These are phyloP conservation scores for Maniola jurtina DNA, from an alignment of 1,140 invertebrate species.

Conservation along the genomic window DNA sequence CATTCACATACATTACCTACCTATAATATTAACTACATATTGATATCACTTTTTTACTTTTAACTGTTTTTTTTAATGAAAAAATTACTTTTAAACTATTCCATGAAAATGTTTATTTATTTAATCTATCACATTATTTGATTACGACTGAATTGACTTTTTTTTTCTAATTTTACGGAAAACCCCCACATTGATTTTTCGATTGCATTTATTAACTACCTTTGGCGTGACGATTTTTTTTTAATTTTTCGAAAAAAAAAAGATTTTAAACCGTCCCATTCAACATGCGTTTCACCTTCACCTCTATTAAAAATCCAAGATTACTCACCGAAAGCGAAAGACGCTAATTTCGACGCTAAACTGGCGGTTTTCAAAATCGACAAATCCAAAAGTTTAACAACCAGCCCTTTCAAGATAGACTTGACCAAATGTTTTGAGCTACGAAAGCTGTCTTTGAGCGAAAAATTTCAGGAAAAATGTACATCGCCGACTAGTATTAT, in stretches of 20 bases:
- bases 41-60: too few relatives aligned
- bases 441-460: slow-evolving; percentile 39
- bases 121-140: too few relatives aligned
- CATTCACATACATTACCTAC: too few relatives aligned
- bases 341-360: background rate
- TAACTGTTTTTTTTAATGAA: too few relatives aligned
- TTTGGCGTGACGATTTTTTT: background rate
- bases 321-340: slow-evolving; percentile 29
- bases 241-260: background rate
- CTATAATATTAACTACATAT: too few relatives aligned
- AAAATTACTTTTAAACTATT: too few relatives aligned
- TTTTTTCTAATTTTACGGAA: too few relatives aligned
- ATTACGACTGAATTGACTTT: too few relatives aligned
- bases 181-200: too few relatives aligned
- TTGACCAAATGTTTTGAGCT: slow-evolving; percentile 55
- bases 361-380: background rate
- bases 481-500: slow-evolving; percentile 37
- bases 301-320: slow-evolving; percentile 45
- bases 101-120: too few relatives aligned
- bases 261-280: slow-evolving; percentile 41
- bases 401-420: slow-evolving; percentile 52
- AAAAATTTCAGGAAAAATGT: background rate
- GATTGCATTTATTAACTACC: too few relatives aligned
- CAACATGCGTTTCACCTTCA: slow-evolving; percentile 30
- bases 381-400: slow-evolving; percentile 45